A percentile compares a stretch with the other conserved stretches of the same genome.
Conservation (phyloP, 2,888 invertebrate genomes). For the Nomada ruficornis region DNA sequence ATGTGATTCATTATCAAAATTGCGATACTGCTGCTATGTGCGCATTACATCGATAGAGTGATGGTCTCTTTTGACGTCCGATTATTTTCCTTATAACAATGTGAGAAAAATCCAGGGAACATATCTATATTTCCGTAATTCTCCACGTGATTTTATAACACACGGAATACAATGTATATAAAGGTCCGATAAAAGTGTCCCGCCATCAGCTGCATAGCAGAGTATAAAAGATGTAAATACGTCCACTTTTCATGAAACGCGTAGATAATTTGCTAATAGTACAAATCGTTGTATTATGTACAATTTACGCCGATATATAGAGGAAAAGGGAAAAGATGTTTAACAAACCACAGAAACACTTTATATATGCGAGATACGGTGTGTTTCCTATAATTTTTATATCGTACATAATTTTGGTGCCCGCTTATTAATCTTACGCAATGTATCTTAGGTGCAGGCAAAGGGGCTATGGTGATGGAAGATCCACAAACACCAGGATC, state of each 20-base stretch:
- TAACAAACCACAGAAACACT: constrained; percentile 11
- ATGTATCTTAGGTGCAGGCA: constrained; percentile 73
- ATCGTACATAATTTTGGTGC: neutral
- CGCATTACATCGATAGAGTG: constrained; percentile 19
- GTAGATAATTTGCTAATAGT: neutral
- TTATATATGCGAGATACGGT: constrained; percentile 30
- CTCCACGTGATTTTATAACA: neutral
- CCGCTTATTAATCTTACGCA: neutral
- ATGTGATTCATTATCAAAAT: constrained; percentile 29
- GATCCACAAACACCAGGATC: constrained; percentile 85
- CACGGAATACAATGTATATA: neutral
- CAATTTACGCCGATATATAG: constrained; percentile 12
- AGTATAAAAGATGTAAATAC: neutral
- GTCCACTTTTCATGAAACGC: neutral
- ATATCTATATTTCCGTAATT: neutral
- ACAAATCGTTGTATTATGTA: neutral
- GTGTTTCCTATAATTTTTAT: neutral
- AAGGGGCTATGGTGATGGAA: constrained; percentile 80
- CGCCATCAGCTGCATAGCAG: constrained; percentile 6
- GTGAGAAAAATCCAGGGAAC: neutral
- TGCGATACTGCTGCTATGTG: constrained; percentile 6
- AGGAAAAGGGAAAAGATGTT: constrained; percentile 12
- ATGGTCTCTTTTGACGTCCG: constrained; percentile 25
- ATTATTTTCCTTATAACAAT: constrained; percentile 10
- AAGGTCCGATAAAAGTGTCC: neutral